Evolutionary conservation across 2,888 invertebrate species (phyloP).

Genomic region (Taphrorychus bicolor): DNA sequence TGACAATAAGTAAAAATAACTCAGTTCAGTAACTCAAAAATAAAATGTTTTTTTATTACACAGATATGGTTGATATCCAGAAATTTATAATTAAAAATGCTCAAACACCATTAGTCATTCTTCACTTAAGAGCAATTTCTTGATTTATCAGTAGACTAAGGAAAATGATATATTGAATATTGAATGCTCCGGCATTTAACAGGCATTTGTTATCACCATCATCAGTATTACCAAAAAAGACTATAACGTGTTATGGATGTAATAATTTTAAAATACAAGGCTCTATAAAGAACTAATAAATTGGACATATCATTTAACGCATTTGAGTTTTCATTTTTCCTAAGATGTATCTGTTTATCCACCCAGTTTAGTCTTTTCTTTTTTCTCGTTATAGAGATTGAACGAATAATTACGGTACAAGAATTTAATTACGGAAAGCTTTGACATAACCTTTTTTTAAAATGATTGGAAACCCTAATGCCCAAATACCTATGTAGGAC

Average conservation of each 20-base stretch:
- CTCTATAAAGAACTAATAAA: conserved; percentile 16
- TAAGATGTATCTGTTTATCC: too few species aligned
- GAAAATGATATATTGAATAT: background rate
- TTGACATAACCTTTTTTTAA: too few species aligned
- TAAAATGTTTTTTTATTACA: too few species aligned
- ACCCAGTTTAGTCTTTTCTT: too few species aligned
- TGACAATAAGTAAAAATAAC: too few species aligned
- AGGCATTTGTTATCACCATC: background rate
- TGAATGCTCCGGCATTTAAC: conserved; percentile 6
- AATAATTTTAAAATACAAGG: conserved; percentile 32
- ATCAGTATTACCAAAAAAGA: conserved; percentile 34
- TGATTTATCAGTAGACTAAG: background rate
- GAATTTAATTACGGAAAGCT: too few species aligned
- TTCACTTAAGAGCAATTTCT: background rate
- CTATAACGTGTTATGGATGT: conserved; percentile 20
- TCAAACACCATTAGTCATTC: background rate
- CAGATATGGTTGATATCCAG: too few species aligned
- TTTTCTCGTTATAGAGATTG: too few species aligned
- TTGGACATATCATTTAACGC: conserved; percentile 2
- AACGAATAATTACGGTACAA: too few species aligned
- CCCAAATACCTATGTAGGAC: too few species aligned
- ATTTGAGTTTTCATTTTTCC: background rate
- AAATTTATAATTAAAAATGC: background rate
- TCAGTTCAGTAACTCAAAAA: too few species aligned
- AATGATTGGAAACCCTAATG: too few species aligned